phyloP scores from a whole-genome alignment of 2,888 invertebrate species.

The Papilio demoleus region DNA sequence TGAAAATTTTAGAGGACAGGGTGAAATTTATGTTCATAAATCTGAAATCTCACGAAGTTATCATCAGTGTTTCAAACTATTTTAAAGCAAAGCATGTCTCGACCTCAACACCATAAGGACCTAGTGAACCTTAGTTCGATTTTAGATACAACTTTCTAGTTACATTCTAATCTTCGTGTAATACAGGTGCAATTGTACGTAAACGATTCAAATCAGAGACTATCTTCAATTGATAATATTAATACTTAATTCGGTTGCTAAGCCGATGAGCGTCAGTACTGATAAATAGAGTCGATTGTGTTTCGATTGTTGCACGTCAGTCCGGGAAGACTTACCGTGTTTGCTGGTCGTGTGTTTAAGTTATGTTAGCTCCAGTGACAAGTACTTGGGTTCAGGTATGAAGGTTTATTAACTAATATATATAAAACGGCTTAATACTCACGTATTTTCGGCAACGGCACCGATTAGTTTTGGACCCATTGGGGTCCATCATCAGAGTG shows the following conservation, averaged over 20 bases:
- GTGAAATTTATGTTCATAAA: too few relatives aligned
- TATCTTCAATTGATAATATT: slow-evolving; percentile 27
- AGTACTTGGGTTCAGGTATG: slow-evolving; percentile 64
- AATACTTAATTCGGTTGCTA: slow-evolving; percentile 28
- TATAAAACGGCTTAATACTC: too few relatives aligned
- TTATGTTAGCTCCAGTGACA: slow-evolving; percentile 59
- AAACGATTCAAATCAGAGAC: slow-evolving; percentile 5
- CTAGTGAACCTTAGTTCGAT: too few relatives aligned
- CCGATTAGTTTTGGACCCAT: too few relatives aligned
- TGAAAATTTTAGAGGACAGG: too few relatives aligned
- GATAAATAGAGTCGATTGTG: slow-evolving; percentile 11
- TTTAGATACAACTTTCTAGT: not conserved
- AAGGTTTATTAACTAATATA: not conserved
- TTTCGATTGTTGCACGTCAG: slow-evolving; percentile 38
- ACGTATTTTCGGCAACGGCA: too few relatives aligned
- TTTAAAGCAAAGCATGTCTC: too few relatives aligned
- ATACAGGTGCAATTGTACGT: not conserved
- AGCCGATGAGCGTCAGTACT: slow-evolving; percentile 9
- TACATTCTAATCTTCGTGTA: not conserved
- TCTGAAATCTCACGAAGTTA: too few relatives aligned
- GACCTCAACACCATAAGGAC: too few relatives aligned
- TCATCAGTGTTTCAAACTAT: too few relatives aligned
- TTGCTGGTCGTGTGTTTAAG: slow-evolving; percentile 48
- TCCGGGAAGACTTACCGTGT: slow-evolving; percentile 37
- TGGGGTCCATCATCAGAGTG: too few relatives aligned